Conservation (phyloP, 2,797 vertebrate genomes). For the Simalia tracyae region DNA sequence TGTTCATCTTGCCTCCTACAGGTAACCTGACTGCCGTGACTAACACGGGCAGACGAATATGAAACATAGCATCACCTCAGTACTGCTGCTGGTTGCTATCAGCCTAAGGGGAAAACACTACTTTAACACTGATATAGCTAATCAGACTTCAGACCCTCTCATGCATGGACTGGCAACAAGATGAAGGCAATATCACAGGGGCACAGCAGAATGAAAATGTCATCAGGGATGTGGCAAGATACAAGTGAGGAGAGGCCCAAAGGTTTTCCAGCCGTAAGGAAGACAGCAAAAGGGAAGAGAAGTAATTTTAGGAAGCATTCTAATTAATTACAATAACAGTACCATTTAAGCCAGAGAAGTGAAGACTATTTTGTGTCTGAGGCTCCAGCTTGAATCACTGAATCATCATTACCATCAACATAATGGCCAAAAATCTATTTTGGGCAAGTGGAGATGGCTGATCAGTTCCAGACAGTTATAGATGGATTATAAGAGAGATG, state of each 20-base stretch:
- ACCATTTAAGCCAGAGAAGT: neutral
- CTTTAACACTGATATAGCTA: neutral
- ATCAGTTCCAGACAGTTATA: neutral
- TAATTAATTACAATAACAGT: neutral
- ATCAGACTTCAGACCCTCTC: neutral
- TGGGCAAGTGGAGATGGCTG: neutral
- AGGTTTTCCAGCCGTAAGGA: neutral
- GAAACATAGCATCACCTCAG: neutral
- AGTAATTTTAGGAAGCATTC: neutral
- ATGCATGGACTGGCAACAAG: neutral
- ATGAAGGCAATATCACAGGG: neutral
- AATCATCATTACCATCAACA: neutral
- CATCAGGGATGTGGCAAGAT: neutral
- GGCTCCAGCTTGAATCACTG: neutral
- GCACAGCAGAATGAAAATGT: neutral
- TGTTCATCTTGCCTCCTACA: neutral
- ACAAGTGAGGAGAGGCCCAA: neutral
- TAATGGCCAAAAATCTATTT: neutral
- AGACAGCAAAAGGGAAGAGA: neutral
- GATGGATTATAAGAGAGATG: neutral
- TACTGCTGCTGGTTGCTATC: neutral
- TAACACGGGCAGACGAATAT: neutral
- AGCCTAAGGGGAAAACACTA: neutral
- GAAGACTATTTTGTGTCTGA: neutral
- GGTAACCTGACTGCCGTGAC: neutral